Evolutionary conservation across 2,113 vertebrate species (phyloP), one percentile per base, ranked within the genome.

Genomic region (Verasper variegatus): DNA sequence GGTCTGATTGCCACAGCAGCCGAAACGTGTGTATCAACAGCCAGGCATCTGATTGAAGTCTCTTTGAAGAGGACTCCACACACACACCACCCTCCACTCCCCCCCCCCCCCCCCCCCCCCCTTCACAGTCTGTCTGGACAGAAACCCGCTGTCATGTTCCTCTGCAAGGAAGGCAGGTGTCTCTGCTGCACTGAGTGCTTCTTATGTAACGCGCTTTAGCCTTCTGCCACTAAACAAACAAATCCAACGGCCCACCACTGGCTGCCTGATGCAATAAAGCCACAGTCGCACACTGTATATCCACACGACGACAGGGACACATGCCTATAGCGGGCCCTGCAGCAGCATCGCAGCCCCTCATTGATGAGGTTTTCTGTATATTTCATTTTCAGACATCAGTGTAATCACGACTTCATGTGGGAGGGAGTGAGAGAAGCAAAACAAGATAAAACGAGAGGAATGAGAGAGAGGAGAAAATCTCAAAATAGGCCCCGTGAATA

Each of bases 181-280:
- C 87, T 83, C 8, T 78, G 87, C 86, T 84, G 81, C 83, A 56
- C 83, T 23, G 83, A 88, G 86, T 71, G 75, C 79, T 73, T 77
- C 89, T 94, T 93, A 93, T 82, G 78, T 93, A 94, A 94, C 80
- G 17, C 51, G 83, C 83, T 89, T 93, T 91, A 91, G 88, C 87
- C 88, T 72, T 90, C 89, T 86, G 82, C 80, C 76, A 67, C 89
- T 91, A 91, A 92, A 85, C 87, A 93, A 92, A 94, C 89, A 92
- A 80, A 91, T 88, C 83, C 87, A 85, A 60, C 81, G 68, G 86
- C 71, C 76, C 85, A 76, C 83, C 68, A 66, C 81, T 56, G 35
- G 78, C 88, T 75, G 83, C 85, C 83, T 81, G 83, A 80, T 86
- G 75, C 84, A 86, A 88, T 83, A 90, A 6, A 31, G 31, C 31